A percentile compares a stretch with the other conserved stretches of the same genome.
Conservation (phyloP, 2,888 invertebrate species). For the Eilema caniola region DNA sequence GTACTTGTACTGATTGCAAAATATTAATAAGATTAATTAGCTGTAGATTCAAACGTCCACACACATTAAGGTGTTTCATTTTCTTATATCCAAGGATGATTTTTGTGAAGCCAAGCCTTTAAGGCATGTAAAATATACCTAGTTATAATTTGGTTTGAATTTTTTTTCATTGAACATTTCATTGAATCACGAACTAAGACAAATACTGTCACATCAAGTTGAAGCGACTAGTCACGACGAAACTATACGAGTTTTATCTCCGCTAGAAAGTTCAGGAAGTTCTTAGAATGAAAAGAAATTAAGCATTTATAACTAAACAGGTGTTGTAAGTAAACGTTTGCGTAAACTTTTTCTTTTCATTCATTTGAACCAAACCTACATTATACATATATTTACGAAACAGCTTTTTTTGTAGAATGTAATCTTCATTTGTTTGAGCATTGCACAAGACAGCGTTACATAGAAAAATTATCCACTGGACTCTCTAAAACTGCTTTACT, state of each 20-base stretch:
- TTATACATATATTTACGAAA: neutral
- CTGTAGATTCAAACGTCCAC: neutral
- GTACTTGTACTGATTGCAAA: no score
- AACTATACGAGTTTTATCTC: slow-evolving; percentile 41
- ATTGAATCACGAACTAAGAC: slow-evolving; percentile 39
- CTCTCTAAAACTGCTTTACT: no score
- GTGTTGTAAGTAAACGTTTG: slow-evolving; percentile 17
- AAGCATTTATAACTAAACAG: slow-evolving; percentile 25
- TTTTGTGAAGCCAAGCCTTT: no score
- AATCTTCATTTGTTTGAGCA: no score
- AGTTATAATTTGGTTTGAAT: neutral
- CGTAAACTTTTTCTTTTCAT: slow-evolving; percentile 19
- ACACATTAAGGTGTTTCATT: neutral
- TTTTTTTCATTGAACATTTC: slow-evolving; percentile 3
- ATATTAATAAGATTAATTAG: no score
- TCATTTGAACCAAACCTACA: neutral
- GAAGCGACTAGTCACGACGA: slow-evolving; percentile 44
- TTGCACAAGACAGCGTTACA: no score
- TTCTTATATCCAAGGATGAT: no score
- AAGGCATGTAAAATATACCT: no score
- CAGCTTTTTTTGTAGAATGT: no score
- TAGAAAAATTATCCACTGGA: no score
- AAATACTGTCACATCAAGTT: slow-evolving; percentile 44
- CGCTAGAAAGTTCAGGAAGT: slow-evolving; percentile 52
- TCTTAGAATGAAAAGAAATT: slow-evolving; percentile 35